Base-by-base conservation (phyloP, 2,888 invertebrate species). In the Chironomus tentans region DNA sequence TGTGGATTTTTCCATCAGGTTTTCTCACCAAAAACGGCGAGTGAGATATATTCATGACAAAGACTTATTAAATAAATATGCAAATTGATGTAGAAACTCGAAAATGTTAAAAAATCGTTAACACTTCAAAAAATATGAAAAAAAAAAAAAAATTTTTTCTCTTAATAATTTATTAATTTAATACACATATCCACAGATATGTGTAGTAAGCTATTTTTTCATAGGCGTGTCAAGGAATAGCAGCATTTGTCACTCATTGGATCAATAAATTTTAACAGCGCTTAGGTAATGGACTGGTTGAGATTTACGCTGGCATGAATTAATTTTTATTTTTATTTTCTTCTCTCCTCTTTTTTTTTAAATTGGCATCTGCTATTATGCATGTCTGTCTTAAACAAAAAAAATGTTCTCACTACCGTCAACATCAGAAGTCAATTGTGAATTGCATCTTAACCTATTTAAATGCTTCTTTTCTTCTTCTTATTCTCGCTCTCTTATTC, bases 261-360 rank as follows among this genome's bases (percentile, higher is more conserved):
- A 24, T 62, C 50, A 72, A 72, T 72, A 72, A 72, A 24, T 72
- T 62, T 72, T 72, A 47, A 22, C 46, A 50, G 22, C 50, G 13
- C 21, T 72, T 72, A 72, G 72, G 72, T 72, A 72, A 72, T 72
- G 72, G 61, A 72, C 72, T 72, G 72, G 72, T 72, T 38, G 38
- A 38, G 38, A 38, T 38, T 72, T 21, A 46, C 50, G 65, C 13
- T 21, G 65, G 24, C 22, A 24, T 65, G 21, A 65, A 65, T 24
- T 24, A 13, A 65, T 24, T 65, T 38, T 65, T 65, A 18, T 56
- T 56, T 56, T 18, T 18, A 3, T 56, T 18, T 15, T 56, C 4
- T 56, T 7, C 56, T 56, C 4, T 50, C 13, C n/a, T 50, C 5
- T 50, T n/a, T n/a, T n/a, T n/a, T n/a, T n/a, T 56, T n/a, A 56